Evolutionary conservation across 2,888 invertebrate genomes (phyloP), one percentile per base, ranked within the genome.

Genomic region (Meliscaeva auricollis): DNA sequence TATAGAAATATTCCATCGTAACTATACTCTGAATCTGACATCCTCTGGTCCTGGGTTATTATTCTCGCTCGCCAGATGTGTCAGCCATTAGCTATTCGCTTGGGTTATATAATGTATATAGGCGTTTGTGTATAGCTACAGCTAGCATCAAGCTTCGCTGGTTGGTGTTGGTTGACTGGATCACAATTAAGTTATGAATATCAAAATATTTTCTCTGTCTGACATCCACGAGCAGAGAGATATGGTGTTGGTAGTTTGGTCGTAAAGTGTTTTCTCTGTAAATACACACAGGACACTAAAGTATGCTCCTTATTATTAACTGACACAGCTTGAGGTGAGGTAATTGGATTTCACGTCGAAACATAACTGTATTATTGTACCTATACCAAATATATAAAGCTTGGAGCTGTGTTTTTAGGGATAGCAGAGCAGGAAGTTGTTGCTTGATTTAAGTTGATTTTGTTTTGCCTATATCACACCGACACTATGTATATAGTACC

Each of bases 161-260:
- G 32, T 32, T 32, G 32, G n/a, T 2, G 35, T 9, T 38, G 52
- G 58, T 13, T 48, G 80, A 62, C 38, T 54, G 48, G 22, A 60
- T 56, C 41, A 56, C 76, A 81, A 70, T 81, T 76, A 70, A 76
- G 76, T 76, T 80, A 64, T 81, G 70, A 77, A 76, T 56, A 41
- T 76, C 22, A 64, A 66, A 70, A 56, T 64, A 56, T 76, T 64
- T 76, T 70, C 32, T 38, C 48, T 56, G 41, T 44, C 70, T 35
- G n/a, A 30, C 44, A 26, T 15, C 13, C 44, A 38, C 4, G 41
- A 44, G 22, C 15, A n/a, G 35, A 13, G 22, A 50, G 35, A 11
- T 38, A 9, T 8, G 9, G 35, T 8, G 9, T 38, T 38, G 2
- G 41, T 26, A n/a, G n/a, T 30, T 17, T 17, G 38, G 38, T 20